Base-by-base conservation (phyloP, 35 echinoderm and acorn worm species). In the Amphiura filiformis region DNA sequence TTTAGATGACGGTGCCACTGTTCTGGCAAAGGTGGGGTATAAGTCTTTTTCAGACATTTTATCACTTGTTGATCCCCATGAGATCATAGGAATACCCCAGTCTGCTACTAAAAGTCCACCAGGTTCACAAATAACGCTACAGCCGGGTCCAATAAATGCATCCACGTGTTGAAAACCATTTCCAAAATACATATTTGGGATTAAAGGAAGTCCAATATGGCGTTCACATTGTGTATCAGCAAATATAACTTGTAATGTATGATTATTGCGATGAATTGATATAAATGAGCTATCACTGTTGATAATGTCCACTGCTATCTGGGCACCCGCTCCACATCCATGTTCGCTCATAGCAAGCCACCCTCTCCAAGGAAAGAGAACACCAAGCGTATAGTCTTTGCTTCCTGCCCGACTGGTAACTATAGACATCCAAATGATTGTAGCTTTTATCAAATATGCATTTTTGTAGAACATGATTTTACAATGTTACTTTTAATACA, bases 121-220 rank as follows among this genome's bases (percentile, higher is more conserved):
- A 7, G 94, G 94, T 80, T 95, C 90, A 47, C 94, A 92, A n/a
- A 92, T 87, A 75, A 88, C 76, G 78, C 90, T 91, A 39, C 94
- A 95, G 0, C 89, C 94, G 0, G 80, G 85, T 4, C 94, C 94
- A 75, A 95, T 95, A 37, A 92, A 88, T 1, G 76, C 90, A 79
- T 95, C 90, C 11, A n/a, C 18, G 20, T 42, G 37, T 12, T 82
- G 78, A 56, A 78, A 44, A 56, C 90, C 85, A 4, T 84, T 38
- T 57, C 91, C 36, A 70, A 18, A 70, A 26, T 18, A 18, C 30
- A 95, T 83, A 7, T 87, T 81, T 85, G 84, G 34, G 20, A 85
- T 36, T 2, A 85, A 86, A 18, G 80, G 37, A 0, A 95, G 39
- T 0, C 94, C 89, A 20, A 80, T 23, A 28, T 61, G 70, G 4